Base-by-base conservation (phyloP, 2,888 invertebrate species). In the Cactoblastis cactorum region DNA sequence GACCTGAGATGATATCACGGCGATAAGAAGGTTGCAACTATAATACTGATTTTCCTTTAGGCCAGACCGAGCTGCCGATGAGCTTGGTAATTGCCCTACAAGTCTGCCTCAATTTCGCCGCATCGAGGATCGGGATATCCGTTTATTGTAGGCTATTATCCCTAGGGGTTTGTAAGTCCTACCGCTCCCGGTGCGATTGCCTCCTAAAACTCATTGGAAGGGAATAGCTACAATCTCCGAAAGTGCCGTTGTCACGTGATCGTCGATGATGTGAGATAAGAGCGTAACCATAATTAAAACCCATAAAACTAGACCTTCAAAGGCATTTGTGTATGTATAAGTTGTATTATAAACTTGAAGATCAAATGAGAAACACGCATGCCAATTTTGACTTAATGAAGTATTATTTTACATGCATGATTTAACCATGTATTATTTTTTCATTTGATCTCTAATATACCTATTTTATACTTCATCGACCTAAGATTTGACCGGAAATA, bases 91-190 rank as follows among this genome's bases (percentile, higher is more conserved):
- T 32, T 33, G 34, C 9, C 41, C 39, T 33, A 39, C 41, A 41
- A 18, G 38, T 39, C 41, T 14, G 3, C 33, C 18, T 41, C 41
- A 43, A 43, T 48, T 37, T 37, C 28, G 37, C 28, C 35, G 37
- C 37, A 14, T 43, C 41, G 43, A 28, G 11, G 9, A 32, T 28
- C 32, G 33, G 33, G 18, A 18, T 32, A 37, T n/a, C 28, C 37
- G 47, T 38, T 48, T 48, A 48, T 48, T 48, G 37, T 48, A 38
- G 35, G 12, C 47, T 24, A 37, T 38, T 38, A 48, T 37, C 47
- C 47, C 47, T 38, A 1, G 47, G 22, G 37, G 37, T 48, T 28
- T 24, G 47, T 24, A 37, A 48, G 24, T 38, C 28, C 14, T 18
- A 35, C 19, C 41, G 12, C 19, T 45, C 47, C 37, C 37, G 35